Conservation (phyloP, 2,113 vertebrate genomes). For the Suricata suricatta region DNA sequence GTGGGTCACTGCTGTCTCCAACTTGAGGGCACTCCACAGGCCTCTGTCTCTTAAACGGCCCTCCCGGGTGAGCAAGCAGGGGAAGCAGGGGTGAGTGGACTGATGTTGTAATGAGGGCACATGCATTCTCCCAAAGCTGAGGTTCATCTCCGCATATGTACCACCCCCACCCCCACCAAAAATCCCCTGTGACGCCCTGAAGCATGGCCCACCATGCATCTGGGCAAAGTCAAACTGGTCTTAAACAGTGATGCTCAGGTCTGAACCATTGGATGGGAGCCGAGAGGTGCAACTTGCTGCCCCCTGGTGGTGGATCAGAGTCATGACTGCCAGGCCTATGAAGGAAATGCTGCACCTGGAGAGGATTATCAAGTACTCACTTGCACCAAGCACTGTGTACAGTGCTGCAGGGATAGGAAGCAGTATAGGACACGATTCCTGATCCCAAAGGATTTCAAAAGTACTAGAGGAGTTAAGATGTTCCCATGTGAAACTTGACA, state of each 20-base stretch:
- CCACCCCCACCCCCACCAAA: fast-evolving
- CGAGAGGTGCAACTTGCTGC: not conserved
- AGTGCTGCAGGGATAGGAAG: not conserved
- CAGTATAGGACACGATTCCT: not conserved
- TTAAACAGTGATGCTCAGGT: not conserved
- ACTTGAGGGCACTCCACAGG: not conserved
- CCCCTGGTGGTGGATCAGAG: not conserved
- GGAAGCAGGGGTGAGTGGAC: not conserved
- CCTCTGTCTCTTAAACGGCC: not conserved
- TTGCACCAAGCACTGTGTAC: not conserved
- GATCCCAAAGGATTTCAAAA: not conserved
- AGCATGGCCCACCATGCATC: not conserved
- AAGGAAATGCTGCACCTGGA: not conserved
- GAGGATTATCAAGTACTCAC: not conserved
- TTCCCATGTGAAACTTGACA: not conserved
- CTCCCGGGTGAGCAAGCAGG: not conserved
- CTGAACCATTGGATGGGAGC: not conserved
- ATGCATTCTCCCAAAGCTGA: not conserved
- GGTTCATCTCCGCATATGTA: not conserved
- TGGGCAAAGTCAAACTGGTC: not conserved
- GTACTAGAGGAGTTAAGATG: not conserved
- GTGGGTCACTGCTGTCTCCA: not conserved
- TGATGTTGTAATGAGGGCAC: not conserved
- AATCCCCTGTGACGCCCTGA: not conserved
- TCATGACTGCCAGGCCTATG: not conserved